These are phyloP conservation scores for Candidula unifasciata DNA, from an alignment of 2,888 invertebrate species.

Conservation along the genomic window DNA sequence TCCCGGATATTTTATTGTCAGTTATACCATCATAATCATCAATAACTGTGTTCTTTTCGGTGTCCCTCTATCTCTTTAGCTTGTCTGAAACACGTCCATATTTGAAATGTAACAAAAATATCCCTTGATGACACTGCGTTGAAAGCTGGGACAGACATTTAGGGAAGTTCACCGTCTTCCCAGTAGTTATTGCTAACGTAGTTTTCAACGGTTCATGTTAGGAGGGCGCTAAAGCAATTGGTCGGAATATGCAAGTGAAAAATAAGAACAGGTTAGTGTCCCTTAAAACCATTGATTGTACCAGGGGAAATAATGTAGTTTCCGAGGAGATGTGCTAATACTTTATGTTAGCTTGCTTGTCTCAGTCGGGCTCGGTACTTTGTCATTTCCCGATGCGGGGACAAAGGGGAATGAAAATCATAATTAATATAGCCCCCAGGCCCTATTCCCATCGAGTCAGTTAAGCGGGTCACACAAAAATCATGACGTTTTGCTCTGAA, in stretches of 20 bases:
- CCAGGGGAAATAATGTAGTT: slow-evolving; percentile 5
- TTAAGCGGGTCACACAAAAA: slow-evolving; percentile 40
- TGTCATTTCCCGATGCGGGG: slow-evolving; percentile 4
- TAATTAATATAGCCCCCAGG: slow-evolving; percentile 44
- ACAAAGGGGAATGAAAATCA: slow-evolving; percentile 35
- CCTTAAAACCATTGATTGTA: background rate
- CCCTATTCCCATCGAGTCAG: background rate
- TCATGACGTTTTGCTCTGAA: slow-evolving; percentile 41
- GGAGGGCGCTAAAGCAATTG: too few relatives aligned
- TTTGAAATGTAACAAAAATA: too few relatives aligned
- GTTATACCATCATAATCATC: too few relatives aligned
- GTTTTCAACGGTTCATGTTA: too few relatives aligned
- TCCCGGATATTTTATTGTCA: too few relatives aligned
- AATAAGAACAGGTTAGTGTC: background rate
- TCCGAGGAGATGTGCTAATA: slow-evolving; percentile 2
- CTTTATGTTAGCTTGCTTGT: background rate
- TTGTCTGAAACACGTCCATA: too few relatives aligned
- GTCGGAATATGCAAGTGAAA: background rate
- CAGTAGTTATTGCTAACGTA: too few relatives aligned
- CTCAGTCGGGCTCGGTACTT: slow-evolving; percentile 7
- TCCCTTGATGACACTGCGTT: too few relatives aligned
- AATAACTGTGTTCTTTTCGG: too few relatives aligned
- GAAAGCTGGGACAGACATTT: too few relatives aligned
- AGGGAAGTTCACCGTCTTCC: too few relatives aligned
- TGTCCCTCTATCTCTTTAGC: too few relatives aligned